Conservation (phyloP, 35 echinoderm and acorn worm genomes). For the Stichopus chloronotus region DNA sequence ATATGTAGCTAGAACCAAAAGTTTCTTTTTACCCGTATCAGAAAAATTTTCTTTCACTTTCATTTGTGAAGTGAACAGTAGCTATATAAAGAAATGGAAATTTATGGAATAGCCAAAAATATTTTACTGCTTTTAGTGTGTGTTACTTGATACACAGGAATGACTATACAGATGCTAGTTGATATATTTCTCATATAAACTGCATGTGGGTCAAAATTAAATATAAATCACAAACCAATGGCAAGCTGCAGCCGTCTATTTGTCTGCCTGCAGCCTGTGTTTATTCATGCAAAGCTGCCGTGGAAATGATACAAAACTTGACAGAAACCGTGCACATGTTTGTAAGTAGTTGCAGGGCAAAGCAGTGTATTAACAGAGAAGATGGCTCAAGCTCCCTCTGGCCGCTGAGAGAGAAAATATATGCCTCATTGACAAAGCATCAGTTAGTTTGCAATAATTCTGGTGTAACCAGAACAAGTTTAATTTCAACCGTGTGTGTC, state of each 20-base stretch:
- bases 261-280: neutral
- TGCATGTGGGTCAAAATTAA: neutral
- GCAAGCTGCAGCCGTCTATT: neutral
- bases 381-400: too few species aligned
- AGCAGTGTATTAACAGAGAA: too few species aligned
- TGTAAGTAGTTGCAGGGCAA: too few species aligned
- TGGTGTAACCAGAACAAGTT: neutral
- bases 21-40: neutral
- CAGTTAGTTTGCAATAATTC: neutral
- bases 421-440: constrained; percentile 4
- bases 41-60: neutral
- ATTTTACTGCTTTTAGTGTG: neutral
- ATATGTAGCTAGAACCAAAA: neutral
- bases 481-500: neutral
- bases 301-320: neutral
- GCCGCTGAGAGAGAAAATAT: neutral
- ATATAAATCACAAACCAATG: neutral
- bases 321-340: neutral
- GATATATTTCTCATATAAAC: neutral
- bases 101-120: neutral
- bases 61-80: too few species aligned
- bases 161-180: neutral
- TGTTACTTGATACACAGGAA: neutral
- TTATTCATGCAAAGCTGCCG: neutral
- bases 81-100: neutral